Evolutionary conservation across 2,113 vertebrate genomes (phyloP).

Genomic region (Pipra filicauda): DNA sequence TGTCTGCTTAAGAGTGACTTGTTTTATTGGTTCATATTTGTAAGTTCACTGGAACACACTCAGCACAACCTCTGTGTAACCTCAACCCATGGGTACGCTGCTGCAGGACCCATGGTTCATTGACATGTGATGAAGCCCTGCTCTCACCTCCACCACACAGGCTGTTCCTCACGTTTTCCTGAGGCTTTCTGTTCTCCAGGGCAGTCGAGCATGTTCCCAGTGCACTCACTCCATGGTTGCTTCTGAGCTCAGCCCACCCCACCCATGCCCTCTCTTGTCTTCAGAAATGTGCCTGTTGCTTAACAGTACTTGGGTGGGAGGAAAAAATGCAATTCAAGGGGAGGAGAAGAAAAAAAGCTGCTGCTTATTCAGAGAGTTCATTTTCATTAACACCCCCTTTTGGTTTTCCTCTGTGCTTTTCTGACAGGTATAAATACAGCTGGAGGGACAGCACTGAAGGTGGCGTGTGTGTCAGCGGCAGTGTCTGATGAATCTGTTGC

Average conservation of each 20-base stretch:
- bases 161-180: neutral
- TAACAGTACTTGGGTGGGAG: neutral
- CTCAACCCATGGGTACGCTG: neutral
- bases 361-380: neutral
- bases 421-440: constrained; percentile 64
- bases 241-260: neutral
- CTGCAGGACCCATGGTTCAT: neutral
- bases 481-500: constrained; percentile 96
- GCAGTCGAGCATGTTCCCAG: neutral
- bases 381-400: constrained; percentile 3
- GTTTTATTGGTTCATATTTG: neutral
- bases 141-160: neutral
- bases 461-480: constrained; percentile 88
- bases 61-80: fast-evolving
- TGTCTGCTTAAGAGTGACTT: neutral
- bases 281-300: neutral
- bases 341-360: neutral
- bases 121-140: neutral
- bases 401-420: neutral
- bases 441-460: constrained; percentile 75
- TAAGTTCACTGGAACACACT: neutral
- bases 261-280: neutral
- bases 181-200: neutral
- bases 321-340: neutral
- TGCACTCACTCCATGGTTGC: neutral